phyloP scores from a whole-genome alignment of 1,140 invertebrate genomes.

The Musca domestica region DNA sequence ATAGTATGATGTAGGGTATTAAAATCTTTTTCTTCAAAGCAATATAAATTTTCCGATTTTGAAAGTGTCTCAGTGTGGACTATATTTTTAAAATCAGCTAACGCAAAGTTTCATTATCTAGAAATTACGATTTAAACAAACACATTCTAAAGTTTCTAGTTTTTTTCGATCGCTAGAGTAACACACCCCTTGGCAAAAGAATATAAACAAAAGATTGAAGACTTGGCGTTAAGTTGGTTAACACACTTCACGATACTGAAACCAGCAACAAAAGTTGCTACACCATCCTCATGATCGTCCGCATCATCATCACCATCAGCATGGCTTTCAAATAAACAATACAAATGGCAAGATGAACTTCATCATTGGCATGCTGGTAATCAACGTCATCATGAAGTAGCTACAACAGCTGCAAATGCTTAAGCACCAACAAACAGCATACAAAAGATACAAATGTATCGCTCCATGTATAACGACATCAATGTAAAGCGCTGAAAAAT shows the following conservation, averaged over 20 bases:
- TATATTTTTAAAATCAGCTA: too few species aligned
- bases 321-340: neutral
- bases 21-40: too few species aligned
- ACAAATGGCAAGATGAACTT: neutral
- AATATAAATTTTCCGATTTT: too few species aligned
- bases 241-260: slow-evolving; percentile 8
- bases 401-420: slow-evolving; percentile 21
- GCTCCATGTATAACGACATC: slow-evolving; percentile 16
- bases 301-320: neutral
- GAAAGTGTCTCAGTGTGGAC: too few species aligned
- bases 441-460: slow-evolving; percentile 22
- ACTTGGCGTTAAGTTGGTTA: slow-evolving; percentile 20
- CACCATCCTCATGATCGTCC: neutral
- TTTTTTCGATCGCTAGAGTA: too few species aligned
- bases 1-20: too few species aligned
- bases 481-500: slow-evolving; percentile 10
- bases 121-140: too few species aligned
- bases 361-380: neutral
- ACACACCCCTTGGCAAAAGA: neutral
- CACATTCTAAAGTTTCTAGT: too few species aligned
- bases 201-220: neutral
- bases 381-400: slow-evolving; percentile 3
- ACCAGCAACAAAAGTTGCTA: neutral
- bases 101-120: too few species aligned
- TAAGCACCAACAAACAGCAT: slow-evolving; percentile 20